These are phyloP conservation scores for Cosmorhoe ocellata DNA, from an alignment of 2,888 invertebrate species.

Conservation along the genomic window DNA sequence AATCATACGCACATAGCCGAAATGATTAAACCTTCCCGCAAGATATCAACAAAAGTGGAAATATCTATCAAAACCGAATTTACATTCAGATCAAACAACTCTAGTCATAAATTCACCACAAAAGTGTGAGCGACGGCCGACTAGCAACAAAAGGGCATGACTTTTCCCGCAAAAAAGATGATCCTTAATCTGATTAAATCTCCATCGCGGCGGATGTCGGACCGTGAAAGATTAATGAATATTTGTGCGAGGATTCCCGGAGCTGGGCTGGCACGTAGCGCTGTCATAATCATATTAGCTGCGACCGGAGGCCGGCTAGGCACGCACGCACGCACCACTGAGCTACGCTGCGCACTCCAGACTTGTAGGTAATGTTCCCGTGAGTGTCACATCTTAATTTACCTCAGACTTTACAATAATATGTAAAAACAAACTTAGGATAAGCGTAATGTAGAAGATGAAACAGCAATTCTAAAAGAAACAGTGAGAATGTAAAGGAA, in stretches of 20 bases:
- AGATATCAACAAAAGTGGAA: conserved; percentile 41
- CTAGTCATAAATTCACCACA: conserved; percentile 77
- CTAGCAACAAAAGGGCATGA: conserved; percentile 80
- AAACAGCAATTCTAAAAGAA: background rate
- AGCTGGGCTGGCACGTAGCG: conserved; percentile 79
- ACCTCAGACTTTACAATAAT: conserved; percentile 11
- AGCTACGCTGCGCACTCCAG: conserved; percentile 37
- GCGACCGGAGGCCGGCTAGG: conserved; percentile 70
- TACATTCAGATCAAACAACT: conserved; percentile 76
- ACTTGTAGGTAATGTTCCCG: conserved; percentile 36
- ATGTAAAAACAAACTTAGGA: background rate
- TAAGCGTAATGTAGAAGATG: background rate
- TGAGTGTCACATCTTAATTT: conserved; percentile 23
- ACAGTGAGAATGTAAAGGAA: background rate
- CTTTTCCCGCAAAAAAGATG: conserved; percentile 81
- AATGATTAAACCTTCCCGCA: conserved; percentile 37
- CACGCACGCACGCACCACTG: conserved; percentile 62
- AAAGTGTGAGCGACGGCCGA: conserved; percentile 77
- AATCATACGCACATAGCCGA: conserved; percentile 25
- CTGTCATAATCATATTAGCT: conserved; percentile 82
- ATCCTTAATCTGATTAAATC: conserved; percentile 83
- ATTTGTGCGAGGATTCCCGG: conserved; percentile 81
- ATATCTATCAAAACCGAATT: conserved; percentile 56
- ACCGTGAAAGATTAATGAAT: conserved; percentile 83
- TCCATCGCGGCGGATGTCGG: conserved; percentile 82